Percentiles rank a stretch among this genome's conserved stretches.
Conservation (phyloP, 1,140 invertebrate genomes). For the Battus philenor region DNA sequence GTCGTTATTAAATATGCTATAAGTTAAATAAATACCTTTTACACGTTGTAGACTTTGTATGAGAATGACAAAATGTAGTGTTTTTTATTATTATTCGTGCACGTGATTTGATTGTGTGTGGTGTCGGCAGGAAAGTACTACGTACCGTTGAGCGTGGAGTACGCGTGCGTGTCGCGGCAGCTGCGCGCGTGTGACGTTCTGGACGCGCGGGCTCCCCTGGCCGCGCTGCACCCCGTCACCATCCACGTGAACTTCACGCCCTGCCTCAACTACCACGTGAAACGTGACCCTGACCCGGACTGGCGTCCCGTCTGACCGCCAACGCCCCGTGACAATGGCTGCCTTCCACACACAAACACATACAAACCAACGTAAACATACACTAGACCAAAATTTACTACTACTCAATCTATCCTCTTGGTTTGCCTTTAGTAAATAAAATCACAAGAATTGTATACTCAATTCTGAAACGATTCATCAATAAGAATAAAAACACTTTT, state of each 20-base stretch:
- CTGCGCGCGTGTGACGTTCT: conserved; percentile 78
- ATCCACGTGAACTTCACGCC: conserved; percentile 90
- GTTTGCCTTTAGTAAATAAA: too few species aligned
- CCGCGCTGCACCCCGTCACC: conserved; percentile 90
- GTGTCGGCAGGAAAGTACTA: conserved; percentile 94
- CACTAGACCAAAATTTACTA: not conserved
- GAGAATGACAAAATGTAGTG: too few species aligned
- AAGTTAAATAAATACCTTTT: too few species aligned
- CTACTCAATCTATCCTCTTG: too few species aligned
- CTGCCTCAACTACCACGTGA: conserved; percentile 57
- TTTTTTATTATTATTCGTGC: too few species aligned
- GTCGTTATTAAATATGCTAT: too few species aligned
- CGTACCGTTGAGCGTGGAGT: conserved; percentile 91
- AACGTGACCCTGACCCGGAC: conserved; percentile 46
- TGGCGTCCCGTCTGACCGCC: conserved; percentile 35
- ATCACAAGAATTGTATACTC: too few species aligned
- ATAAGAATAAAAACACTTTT: too few species aligned
- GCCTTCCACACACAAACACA: conserved; percentile 92
- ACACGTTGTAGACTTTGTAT: too few species aligned
- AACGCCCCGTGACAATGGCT: conserved; percentile 74
- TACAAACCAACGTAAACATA: conserved; percentile 3
- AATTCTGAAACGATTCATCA: too few species aligned
- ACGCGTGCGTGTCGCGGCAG: conserved; percentile 83
- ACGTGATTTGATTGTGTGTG: conserved; percentile 80
- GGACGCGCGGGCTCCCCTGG: conserved; percentile 76